These are phyloP conservation scores for Drosophila asahinai DNA, from an alignment of 1,140 invertebrate genomes.

Conservation along the genomic window DNA sequence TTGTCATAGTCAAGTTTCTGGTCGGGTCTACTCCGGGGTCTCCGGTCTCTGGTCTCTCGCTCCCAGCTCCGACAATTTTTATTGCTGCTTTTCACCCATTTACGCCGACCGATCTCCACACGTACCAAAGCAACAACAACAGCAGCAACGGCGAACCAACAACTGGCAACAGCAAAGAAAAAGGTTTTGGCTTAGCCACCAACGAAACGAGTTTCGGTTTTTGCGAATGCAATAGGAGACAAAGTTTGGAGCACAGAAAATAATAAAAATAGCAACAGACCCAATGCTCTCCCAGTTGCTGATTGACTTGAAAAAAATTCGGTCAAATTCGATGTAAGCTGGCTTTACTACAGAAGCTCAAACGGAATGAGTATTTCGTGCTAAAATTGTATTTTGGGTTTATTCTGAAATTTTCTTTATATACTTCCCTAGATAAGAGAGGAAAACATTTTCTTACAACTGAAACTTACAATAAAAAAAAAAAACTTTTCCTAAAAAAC, in stretches of 20 bases:
- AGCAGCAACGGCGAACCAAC: neutral
- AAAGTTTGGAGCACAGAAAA: constrained; percentile 18
- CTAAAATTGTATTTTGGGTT: neutral
- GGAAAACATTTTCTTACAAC: too few relatives aligned
- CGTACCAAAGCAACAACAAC: constrained; percentile 50
- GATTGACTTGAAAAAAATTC: constrained; percentile 17
- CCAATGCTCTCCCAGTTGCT: constrained; percentile 12
- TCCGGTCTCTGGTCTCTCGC: constrained; percentile 13
- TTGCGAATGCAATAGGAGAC: constrained; percentile 64
- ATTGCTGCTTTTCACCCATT: constrained; percentile 74
- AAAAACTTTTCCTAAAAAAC: too few relatives aligned
- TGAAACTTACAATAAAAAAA: too few relatives aligned
- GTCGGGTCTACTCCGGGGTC: constrained; percentile 19
- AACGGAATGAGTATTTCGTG: neutral
- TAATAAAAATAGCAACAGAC: neutral
- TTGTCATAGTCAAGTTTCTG: constrained; percentile 60
- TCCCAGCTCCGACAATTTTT: constrained; percentile 62
- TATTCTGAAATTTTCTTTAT: neutral
- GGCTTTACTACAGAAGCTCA: neutral
- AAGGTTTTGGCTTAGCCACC: constrained; percentile 34
- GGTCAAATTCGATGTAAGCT: constrained; percentile 26
- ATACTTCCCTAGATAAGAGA: too few relatives aligned
- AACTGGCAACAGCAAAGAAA: constrained; percentile 20
- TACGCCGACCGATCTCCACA: constrained; percentile 59
- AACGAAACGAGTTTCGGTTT: constrained; percentile 63